Conservation (phyloP, 2,113 vertebrate genomes). For the Oophaga pumilio region DNA sequence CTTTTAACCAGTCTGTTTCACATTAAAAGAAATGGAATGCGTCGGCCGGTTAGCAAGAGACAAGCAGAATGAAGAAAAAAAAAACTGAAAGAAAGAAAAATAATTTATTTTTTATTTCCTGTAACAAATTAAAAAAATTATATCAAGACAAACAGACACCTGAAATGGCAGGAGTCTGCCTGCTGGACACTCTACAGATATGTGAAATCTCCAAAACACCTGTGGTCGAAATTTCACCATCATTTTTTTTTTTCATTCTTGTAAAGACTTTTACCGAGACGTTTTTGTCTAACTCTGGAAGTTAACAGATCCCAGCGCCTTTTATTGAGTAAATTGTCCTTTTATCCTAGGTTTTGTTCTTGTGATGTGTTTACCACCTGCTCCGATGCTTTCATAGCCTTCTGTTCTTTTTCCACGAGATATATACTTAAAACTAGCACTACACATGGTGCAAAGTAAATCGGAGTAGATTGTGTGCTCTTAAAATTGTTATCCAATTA, state of each 20-base stretch:
- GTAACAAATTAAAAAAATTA: conserved; percentile 18
- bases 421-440: conserved; percentile 10
- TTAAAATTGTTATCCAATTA: conserved; percentile 30
- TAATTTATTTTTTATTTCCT: conserved; percentile 37
- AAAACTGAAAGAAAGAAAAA: background rate
- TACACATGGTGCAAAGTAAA: conserved; percentile 1
- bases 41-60: background rate
- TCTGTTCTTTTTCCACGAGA: conserved; percentile 1
- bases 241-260: conserved; percentile 49
- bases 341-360: conserved; percentile 51
- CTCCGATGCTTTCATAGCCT: background rate
- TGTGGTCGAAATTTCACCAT: conserved; percentile 56
- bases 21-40: conserved; percentile 2
- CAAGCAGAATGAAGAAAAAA: conserved; percentile 12
- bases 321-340: conserved; percentile 23
- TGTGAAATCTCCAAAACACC: conserved; percentile 61
- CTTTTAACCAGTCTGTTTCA: background rate
- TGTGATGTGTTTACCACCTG: conserved; percentile 56
- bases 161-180: conserved; percentile 17
- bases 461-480: background rate
- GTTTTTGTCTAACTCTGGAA: background rate
- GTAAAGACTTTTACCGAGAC: background rate
- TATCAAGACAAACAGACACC: conserved; percentile 53
- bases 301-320: conserved; percentile 56
- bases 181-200: conserved; percentile 61